Evolutionary conservation across 2,888 invertebrate genomes (phyloP), one percentile per base, ranked within the genome.

Genomic region (Pollenia labialis): DNA sequence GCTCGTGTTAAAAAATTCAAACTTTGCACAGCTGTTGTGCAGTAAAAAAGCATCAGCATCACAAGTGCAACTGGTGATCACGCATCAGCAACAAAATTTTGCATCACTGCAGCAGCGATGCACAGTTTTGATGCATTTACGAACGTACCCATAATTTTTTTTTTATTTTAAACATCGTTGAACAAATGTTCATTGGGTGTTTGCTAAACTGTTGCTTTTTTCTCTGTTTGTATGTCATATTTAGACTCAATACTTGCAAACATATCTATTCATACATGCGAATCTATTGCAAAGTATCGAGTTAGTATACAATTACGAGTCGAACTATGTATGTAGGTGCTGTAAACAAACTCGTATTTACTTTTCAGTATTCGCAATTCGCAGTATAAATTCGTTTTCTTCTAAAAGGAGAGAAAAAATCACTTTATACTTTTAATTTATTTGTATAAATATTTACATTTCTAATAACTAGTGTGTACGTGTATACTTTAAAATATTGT

Each of bases 401-500:
- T 42, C 50, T 52, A 44, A 50, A 16, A 50, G 40, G 11, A 32
- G 52, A 56, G 18, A 58, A n/a, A 42, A 46, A 64, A 58, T 56
- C 60, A 76, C 56, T 50, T 68, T 83, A 56, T 46, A 23, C 16
- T 64, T 82, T 81, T 52, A 69, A 84, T 84, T 81, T 81, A 86
- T 84, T 81, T 81, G 71, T 66, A 68, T 84, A 88, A 88, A 88
- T 86, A 87, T 87, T 85, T 88, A 88, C 72, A 69, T 82, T 85
- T 76, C 62, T 56, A 80, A 88, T 76, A 85, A 80, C 64, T 75
- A 79, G 62, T 82, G 66, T 81, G 84, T 75, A 56, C 66, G 66
- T 81, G 84, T 71, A 56, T 71, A 40, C 76, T 62, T 68, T 69
- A 60, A 58, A 54, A 2, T 72, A 23, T 69, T 69, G 18, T 23